phyloP scores from a whole-genome alignment of 2,113 vertebrate genomes.

The Dicentrarchus labrax region DNA sequence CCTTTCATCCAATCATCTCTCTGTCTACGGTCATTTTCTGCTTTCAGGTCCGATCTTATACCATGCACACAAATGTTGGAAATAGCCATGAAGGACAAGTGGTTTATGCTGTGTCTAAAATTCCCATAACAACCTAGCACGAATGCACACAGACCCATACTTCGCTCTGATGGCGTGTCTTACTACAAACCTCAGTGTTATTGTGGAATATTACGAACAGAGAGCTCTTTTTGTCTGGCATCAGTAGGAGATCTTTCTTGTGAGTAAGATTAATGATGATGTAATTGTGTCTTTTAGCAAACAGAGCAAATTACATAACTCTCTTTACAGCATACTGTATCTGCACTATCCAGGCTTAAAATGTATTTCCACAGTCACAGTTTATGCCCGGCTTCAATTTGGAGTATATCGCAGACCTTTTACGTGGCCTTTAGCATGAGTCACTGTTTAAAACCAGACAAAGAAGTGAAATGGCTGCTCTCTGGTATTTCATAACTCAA shows the following conservation, averaged over 20 bases:
- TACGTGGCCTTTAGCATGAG: background rate
- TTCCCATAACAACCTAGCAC: background rate
- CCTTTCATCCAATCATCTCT: slow-evolving; percentile 39
- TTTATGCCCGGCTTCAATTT: background rate
- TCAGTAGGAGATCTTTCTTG: background rate
- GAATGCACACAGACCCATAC: background rate
- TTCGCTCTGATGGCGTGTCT: background rate
- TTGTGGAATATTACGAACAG: background rate
- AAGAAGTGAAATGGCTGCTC: background rate
- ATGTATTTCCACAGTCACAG: background rate
- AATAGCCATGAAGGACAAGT: slow-evolving; percentile 27
- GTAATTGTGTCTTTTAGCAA: background rate
- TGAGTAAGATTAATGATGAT: background rate
- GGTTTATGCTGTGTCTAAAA: background rate
- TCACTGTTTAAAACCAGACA: background rate
- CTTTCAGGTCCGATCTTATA: slow-evolving; percentile 8
- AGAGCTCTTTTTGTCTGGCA: background rate
- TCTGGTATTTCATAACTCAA: background rate
- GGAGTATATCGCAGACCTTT: background rate
- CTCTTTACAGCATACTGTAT: background rate
- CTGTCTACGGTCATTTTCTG: background rate
- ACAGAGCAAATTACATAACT: background rate
- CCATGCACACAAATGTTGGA: background rate
- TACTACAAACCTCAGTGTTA: background rate
- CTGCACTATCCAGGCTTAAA: background rate